These are phyloP conservation scores for Sisyra terminalis DNA, from an alignment of 2,888 invertebrate genomes.

Conservation along the genomic window DNA sequence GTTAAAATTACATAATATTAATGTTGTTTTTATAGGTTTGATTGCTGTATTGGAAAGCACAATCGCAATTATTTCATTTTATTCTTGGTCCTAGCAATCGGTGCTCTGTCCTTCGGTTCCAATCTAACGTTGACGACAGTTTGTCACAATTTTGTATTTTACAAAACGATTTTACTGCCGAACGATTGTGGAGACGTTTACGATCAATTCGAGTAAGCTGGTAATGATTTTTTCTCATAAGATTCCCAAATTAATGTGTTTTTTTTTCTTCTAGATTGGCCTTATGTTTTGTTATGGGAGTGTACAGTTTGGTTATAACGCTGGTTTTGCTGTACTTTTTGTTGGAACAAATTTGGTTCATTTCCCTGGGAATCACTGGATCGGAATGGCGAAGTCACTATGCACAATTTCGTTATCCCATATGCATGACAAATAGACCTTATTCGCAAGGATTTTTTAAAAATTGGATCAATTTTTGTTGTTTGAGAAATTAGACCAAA, in stretches of 20 bases:
- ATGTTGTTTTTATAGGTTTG: conserved; percentile 44
- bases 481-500: background rate
- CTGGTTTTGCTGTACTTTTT: conserved; percentile 10
- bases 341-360: conserved; percentile 22
- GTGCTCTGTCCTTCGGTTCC: conserved; percentile 53
- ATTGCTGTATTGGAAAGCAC: conserved; percentile 66
- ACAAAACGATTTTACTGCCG: conserved; percentile 54
- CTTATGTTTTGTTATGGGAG: conserved; percentile 34
- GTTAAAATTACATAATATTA: background rate
- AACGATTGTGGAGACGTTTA: conserved; percentile 76
- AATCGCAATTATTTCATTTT: conserved; percentile 62
- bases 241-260: conserved; percentile 8
- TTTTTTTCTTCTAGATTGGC: conserved; percentile 30
- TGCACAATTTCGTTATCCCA: conserved; percentile 17
- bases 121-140: conserved; percentile 75
- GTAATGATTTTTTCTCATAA: too few relatives aligned
- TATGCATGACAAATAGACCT: conserved; percentile 17
- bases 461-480: conserved; percentile 17
- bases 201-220: conserved; percentile 59
- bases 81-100: conserved; percentile 46
- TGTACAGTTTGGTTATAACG: conserved; percentile 9
- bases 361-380: conserved; percentile 31
- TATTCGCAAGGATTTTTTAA: conserved; percentile 18
- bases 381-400: conserved; percentile 29
- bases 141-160: conserved; percentile 60